Conservation (phyloP, 2,888 invertebrate species). For the Notodonta ziczac region DNA sequence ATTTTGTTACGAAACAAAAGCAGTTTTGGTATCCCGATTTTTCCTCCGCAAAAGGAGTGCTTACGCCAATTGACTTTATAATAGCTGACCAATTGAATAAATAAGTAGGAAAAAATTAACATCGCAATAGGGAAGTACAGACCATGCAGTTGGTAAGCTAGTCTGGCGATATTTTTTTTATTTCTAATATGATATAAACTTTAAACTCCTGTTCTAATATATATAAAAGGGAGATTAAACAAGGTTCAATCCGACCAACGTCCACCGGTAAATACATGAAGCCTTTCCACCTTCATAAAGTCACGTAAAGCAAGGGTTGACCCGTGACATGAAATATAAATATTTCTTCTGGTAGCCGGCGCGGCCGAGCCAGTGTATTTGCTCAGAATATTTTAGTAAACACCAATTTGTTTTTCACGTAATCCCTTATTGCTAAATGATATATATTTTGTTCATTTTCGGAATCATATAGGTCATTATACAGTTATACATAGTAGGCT, state of each 20-base stretch:
- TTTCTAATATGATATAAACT: no score
- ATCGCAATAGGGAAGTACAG: no score
- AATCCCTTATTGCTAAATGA: background rate
- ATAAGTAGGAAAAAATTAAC: no score
- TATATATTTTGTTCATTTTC: background rate
- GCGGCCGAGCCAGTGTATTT: background rate
- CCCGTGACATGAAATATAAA: constrained; percentile 41
- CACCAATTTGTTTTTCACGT: background rate
- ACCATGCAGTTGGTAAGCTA: no score
- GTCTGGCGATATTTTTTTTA: no score
- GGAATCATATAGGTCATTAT: background rate
- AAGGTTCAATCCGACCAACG: background rate
- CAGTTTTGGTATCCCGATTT: no score
- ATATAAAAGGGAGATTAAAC: background rate
- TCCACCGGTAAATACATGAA: background rate
- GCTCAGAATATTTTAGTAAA: constrained; percentile 2
- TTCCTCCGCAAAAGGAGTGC: no score
- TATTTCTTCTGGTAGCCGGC: background rate
- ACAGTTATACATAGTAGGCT: no score
- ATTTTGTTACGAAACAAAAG: no score
- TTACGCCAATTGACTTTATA: no score
- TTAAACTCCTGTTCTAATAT: background rate
- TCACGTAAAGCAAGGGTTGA: constrained; percentile 53
- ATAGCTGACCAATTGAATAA: no score
- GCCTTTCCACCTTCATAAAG: constrained; percentile 39